These are phyloP conservation scores for Festucalex cinctus DNA, from an alignment of 2,113 vertebrate genomes.

Conservation along the genomic window DNA sequence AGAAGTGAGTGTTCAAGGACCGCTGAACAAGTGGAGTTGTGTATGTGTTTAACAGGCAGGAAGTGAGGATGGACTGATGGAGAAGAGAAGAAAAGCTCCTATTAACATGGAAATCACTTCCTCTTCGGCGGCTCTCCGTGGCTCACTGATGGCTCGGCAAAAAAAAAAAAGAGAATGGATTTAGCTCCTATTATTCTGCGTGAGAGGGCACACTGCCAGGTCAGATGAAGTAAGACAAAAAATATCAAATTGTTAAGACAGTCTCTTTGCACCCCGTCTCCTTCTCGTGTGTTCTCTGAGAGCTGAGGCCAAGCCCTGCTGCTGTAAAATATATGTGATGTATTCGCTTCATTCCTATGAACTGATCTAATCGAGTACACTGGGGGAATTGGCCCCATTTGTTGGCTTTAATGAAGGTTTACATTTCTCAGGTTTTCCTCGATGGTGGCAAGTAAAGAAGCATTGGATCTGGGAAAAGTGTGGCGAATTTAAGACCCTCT, in stretches of 20 bases:
- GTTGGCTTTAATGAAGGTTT: conserved; percentile 55
- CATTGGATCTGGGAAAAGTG: conserved; percentile 26
- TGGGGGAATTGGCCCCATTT: conserved; percentile 27
- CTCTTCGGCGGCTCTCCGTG: conserved; percentile 47
- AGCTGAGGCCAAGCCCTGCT: conserved; percentile 6
- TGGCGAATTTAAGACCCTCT: conserved; percentile 43
- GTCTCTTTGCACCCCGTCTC: conserved; percentile 37
- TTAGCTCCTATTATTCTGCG: conserved; percentile 73
- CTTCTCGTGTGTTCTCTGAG: conserved; percentile 17
- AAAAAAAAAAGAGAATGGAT: conserved; percentile 67
- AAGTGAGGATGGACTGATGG: conserved; percentile 21
- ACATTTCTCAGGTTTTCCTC: conserved; percentile 37
- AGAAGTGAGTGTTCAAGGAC: conserved; percentile 24
- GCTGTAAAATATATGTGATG: conserved; percentile 42
- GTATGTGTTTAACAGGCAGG: conserved; percentile 29
- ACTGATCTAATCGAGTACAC: conserved; percentile 12
- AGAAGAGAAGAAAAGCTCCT: conserved; percentile 44
- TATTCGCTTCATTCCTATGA: conserved; percentile 50
- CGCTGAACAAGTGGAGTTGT: conserved; percentile 28
- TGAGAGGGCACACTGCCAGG: conserved; percentile 66
- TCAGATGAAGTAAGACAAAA: conserved; percentile 63
- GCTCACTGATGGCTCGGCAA: conserved; percentile 67
- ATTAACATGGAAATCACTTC: conserved; percentile 78
- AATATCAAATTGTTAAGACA: conserved; percentile 40
- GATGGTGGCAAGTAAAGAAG: conserved; percentile 16